A percentile compares a stretch with the other conserved stretches of the same genome.
Conservation (phyloP, 1,140 invertebrate genomes). For the Hermetia illucens region DNA sequence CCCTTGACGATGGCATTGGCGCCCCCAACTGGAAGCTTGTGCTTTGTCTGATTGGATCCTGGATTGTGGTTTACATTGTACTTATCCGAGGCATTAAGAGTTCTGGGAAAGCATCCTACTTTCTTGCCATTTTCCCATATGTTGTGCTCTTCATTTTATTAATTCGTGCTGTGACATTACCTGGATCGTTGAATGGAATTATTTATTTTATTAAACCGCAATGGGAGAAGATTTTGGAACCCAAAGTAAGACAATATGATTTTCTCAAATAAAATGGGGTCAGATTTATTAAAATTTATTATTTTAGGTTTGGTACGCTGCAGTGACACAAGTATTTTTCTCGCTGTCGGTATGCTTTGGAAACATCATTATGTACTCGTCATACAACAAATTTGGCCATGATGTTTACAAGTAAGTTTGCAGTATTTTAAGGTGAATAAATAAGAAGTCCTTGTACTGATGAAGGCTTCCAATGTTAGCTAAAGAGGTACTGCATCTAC, state of each 20-base stretch:
- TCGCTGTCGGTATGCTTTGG: constrained; percentile 72
- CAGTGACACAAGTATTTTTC: constrained; percentile 75
- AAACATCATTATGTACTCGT: constrained; percentile 66
- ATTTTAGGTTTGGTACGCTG: constrained; percentile 55
- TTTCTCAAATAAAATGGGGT: background rate
- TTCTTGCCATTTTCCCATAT: constrained; percentile 76
- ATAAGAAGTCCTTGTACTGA: too few species aligned
- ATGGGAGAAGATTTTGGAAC: constrained; percentile 51
- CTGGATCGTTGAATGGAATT: constrained; percentile 61
- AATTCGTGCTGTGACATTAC: constrained; percentile 53
- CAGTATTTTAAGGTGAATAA: background rate
- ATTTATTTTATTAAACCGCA: constrained; percentile 58
- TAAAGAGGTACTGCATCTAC: too few species aligned
- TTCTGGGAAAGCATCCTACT: constrained; percentile 66
- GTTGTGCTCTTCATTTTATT: constrained; percentile 64
- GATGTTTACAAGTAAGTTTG: constrained; percentile 58
- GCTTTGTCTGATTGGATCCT: constrained; percentile 61
- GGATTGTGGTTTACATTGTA: constrained; percentile 62
- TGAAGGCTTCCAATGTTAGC: too few species aligned
- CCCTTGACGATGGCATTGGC: constrained; percentile 56
- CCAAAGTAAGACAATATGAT: constrained; percentile 47
- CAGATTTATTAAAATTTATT: background rate
- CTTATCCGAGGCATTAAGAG: constrained; percentile 63
- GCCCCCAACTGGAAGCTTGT: constrained; percentile 59
- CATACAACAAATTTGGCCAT: constrained; percentile 68